Evolutionary conservation across 2,888 invertebrate genomes (phyloP), one percentile per base, ranked within the genome.

Genomic region (Chaetogeoica ovagalla): DNA sequence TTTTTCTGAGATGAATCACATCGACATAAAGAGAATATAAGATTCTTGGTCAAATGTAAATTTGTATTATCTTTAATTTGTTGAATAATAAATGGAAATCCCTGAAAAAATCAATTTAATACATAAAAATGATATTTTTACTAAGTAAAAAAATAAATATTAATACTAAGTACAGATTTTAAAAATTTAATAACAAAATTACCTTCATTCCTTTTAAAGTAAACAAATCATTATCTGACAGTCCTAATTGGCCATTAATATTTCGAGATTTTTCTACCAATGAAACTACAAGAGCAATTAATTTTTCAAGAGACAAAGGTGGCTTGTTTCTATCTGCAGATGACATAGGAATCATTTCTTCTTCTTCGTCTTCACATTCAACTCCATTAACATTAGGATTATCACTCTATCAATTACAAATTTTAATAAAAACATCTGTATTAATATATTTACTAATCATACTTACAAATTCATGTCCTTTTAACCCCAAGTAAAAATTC

Each of bases 51-150:
- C 87, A 96, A 96, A 85, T 94, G 92, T 63, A 96, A 89, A 88
- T 97, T 97, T 83, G 97, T 93, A 84, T 93, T 93, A 87, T 97
- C 97, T 83, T 95, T 92, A 74, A 96, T 96, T 89, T 97, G 97
- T 87, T 96, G 96, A 87, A 95, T 95, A 83, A 97, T 88, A 87
- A 97, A 97, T 52, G 96, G 94, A 86, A 96, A 96, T 19, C 94
- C 94, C 92, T 94, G 87, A 21, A 87, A 87, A 84, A 82, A 82
- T 70, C 43, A 39, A 59, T 6, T 57, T 55, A 55, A 30, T 39
- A 66, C 0, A 59, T 59, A 48, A 17, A 63, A 11, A 74, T 15
- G 17, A 15, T 30, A 19, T 62, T 23, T n/a, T n/a, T n/a, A n/a
- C n/a, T n/a, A n/a, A n/a, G n/a, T n/a, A n/a, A n/a, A n/a, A n/a